A percentile compares a stretch with the other conserved stretches of the same genome.
Conservation (phyloP, 2,888 invertebrate genomes). For the Oxyscelio sp. region DNA sequence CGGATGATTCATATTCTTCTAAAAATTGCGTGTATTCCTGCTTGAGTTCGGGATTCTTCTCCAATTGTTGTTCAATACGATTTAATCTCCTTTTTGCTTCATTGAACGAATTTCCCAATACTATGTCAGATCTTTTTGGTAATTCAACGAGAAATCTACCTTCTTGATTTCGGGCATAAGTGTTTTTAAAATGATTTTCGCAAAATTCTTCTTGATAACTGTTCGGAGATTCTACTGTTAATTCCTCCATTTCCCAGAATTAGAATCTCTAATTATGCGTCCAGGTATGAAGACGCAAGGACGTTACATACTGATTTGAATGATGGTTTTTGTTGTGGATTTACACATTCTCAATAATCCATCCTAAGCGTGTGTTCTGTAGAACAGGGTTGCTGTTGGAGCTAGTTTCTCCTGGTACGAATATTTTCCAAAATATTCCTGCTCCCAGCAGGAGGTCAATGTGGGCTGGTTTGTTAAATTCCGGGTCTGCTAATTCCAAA, state of each 20-base stretch:
- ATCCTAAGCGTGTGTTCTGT: neutral
- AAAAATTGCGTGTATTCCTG: slow-evolving; percentile 48
- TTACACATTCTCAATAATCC: neutral
- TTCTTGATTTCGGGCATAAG: neutral
- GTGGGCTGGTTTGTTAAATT: slow-evolving; percentile 6
- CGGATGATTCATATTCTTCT: neutral
- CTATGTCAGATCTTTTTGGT: neutral
- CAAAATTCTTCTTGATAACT: slow-evolving; percentile 4
- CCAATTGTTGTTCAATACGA: neutral
- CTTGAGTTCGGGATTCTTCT: neutral
- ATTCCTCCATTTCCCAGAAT: neutral
- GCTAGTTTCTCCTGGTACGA: neutral
- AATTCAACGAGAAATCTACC: slow-evolving; percentile 7
- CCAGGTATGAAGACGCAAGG: neutral
- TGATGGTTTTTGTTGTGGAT: neutral
- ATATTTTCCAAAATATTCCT: slow-evolving; percentile 4
- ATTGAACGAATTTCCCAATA: slow-evolving; percentile 23
- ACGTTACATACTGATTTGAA: neutral
- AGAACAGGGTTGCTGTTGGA: neutral
- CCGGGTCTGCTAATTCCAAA: slow-evolving; percentile 11
- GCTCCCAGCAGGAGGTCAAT: slow-evolving; percentile 5
- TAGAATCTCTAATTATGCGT: slow-evolving; percentile 40
- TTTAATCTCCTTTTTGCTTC: slow-evolving; percentile 23
- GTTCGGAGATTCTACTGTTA: neutral
- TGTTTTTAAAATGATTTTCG: slow-evolving; percentile 6